phyloP scores from a whole-genome alignment of 2,888 invertebrate species.

The Drosophila longiperda region DNA sequence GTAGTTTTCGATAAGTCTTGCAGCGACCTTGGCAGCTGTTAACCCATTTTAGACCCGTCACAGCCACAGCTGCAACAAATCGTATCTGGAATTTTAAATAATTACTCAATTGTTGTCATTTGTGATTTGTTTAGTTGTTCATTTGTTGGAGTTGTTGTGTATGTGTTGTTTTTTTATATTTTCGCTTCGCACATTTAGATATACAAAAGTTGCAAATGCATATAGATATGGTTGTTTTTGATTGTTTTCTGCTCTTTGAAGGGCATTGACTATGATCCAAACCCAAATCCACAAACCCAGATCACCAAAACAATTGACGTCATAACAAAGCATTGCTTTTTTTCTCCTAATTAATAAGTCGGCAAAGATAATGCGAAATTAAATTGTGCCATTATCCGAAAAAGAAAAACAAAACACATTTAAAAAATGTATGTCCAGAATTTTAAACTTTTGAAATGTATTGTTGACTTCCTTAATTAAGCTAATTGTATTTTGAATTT shows the following conservation, averaged over 20 bases:
- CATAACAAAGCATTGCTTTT: slow-evolving; percentile 27
- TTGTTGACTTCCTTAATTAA: neutral
- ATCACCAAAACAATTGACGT: slow-evolving; percentile 9
- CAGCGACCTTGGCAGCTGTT: slow-evolving; percentile 67
- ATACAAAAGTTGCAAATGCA: neutral
- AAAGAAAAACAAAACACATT: neutral
- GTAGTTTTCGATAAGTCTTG: slow-evolving; percentile 35
- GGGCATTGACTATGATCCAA: slow-evolving; percentile 34
- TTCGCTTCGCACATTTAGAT: neutral
- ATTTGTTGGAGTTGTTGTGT: neutral
- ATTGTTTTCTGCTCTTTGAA: slow-evolving; percentile 19
- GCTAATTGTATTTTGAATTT: neutral
- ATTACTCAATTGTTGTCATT: slow-evolving; percentile 33
- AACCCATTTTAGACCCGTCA: slow-evolving; percentile 57
- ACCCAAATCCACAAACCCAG: neutral
- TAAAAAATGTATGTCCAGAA: slow-evolving; percentile 31
- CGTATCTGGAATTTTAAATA: slow-evolving; percentile 72
- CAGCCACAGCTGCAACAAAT: slow-evolving; percentile 62
- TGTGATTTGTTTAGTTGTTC: neutral
- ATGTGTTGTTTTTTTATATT: neutral
- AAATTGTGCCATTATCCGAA: slow-evolving; percentile 57
- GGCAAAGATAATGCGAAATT: neutral
- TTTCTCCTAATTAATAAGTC: slow-evolving; percentile 51
- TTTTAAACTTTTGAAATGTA: slow-evolving; percentile 3
- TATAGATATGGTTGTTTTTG: neutral